Percentiles rank a stretch among this genome's conserved stretches.
Evolutionary conservation across 2,113 vertebrate species (phyloP).

Genomic region (Anolis sagrei): DNA sequence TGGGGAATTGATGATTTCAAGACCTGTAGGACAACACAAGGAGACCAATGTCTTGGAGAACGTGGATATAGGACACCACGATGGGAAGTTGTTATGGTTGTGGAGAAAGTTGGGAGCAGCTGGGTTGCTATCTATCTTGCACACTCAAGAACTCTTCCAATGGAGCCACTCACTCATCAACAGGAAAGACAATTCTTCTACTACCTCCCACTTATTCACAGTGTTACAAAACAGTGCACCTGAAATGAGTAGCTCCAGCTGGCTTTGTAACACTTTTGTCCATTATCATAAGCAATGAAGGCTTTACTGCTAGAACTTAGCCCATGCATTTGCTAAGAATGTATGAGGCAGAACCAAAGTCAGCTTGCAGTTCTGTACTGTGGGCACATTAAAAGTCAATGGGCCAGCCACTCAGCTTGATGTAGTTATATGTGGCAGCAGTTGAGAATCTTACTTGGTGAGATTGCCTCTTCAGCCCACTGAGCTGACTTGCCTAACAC

Average conservation of each 20-base stretch:
- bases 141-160: not conserved
- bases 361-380: slow-evolving; percentile 16
- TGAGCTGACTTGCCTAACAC: not conserved
- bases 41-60: not conserved
- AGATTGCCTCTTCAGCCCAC: not conserved
- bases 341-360: slow-evolving; percentile 23
- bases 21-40: too few species aligned
- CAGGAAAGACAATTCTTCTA: not conserved
- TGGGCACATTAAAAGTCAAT: slow-evolving; percentile 36
- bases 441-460: slow-evolving; percentile 1
- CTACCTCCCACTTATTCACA: not conserved
- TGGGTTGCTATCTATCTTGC: not conserved
- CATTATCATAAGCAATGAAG: slow-evolving; percentile 25
- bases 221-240: slow-evolving; percentile 23
- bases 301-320: slow-evolving; percentile 27
- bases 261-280: slow-evolving; percentile 20
- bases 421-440: not conserved
- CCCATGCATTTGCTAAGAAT: slow-evolving; percentile 23
- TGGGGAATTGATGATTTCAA: not conserved
- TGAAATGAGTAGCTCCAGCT: slow-evolving; percentile 28
- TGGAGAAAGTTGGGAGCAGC: too few species aligned
- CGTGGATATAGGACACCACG: too few species aligned
- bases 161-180: not conserved
- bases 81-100: not conserved
- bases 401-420: slow-evolving; percentile 25